Percentiles rank a stretch among this genome's conserved stretches.
Conservation (phyloP, 2,113 vertebrate species). For the Otolemur garnettii region DNA sequence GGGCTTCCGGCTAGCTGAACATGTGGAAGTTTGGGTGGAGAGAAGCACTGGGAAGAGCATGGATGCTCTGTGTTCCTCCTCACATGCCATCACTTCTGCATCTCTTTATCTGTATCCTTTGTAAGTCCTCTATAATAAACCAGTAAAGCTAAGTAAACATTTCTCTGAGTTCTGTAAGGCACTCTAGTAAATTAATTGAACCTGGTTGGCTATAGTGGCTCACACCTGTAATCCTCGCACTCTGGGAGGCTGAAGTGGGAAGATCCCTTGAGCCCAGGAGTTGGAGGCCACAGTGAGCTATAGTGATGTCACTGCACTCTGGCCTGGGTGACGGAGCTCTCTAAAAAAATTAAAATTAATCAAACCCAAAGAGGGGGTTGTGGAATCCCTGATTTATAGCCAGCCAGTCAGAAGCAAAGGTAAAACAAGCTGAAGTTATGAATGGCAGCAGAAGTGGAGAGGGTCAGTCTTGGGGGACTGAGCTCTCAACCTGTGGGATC, state of each 20-base stretch:
- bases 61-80: background rate
- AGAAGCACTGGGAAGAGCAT: background rate
- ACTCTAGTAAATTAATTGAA: background rate
- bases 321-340: too few species aligned
- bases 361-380: background rate
- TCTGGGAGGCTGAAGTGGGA: too few species aligned
- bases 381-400: background rate
- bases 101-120: background rate
- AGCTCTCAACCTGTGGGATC: background rate
- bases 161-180: background rate
- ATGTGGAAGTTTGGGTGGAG: background rate
- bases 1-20: background rate
- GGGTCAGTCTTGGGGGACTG: background rate
- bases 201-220: background rate
- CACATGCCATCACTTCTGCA: background rate
- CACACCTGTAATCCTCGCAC: too few species aligned
- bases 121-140: background rate
- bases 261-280: too few species aligned
- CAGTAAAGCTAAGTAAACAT: background rate
- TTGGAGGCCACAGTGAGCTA: too few species aligned
- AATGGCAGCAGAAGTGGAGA: background rate
- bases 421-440: background rate
- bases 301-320: too few species aligned
- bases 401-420: background rate
- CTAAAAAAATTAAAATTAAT: background rate